Conservation (phyloP, 2,888 invertebrate species). For the Neoitamus cyanurus region DNA sequence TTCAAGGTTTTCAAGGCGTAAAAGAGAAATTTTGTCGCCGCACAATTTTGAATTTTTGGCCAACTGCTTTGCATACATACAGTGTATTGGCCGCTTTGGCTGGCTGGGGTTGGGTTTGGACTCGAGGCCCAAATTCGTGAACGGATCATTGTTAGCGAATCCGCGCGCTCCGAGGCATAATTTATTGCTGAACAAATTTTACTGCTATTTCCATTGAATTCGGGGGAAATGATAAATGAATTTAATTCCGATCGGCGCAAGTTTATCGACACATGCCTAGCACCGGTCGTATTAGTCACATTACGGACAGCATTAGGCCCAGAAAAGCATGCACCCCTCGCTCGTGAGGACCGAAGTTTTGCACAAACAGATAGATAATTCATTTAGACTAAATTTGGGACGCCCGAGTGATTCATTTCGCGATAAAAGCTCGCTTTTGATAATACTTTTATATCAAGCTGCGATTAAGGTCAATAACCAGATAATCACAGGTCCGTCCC, state of each 20-base stretch:
- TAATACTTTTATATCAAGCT: not conserved
- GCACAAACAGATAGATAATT: slow-evolving; percentile 2
- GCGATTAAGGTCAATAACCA: not conserved
- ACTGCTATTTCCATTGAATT: not conserved
- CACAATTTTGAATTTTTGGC: not conserved
- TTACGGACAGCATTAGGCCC: not conserved
- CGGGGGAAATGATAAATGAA: slow-evolving; percentile 15
- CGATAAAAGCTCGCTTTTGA: not conserved
- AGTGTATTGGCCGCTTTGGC: not conserved
- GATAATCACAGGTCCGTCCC: not conserved
- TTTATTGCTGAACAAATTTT: not conserved
- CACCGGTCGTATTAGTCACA: not conserved
- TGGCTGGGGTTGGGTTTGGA: not conserved
- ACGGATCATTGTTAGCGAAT: not conserved
- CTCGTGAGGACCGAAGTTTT: not conserved
- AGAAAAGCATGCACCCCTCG: slow-evolving; percentile 11
- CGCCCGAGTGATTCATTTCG: not conserved
- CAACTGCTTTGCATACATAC: not conserved
- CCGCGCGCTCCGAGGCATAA: not conserved
- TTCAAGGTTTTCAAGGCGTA: slow-evolving; percentile 20
- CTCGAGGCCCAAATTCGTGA: not conserved
- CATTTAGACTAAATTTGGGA: not conserved
- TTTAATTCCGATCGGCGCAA: not conserved
- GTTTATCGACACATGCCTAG: slow-evolving; percentile 14
- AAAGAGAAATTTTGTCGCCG: slow-evolving; percentile 16